Evolutionary conservation across 2,888 invertebrate species (phyloP).

Genomic region (Tyria jacobaeae): DNA sequence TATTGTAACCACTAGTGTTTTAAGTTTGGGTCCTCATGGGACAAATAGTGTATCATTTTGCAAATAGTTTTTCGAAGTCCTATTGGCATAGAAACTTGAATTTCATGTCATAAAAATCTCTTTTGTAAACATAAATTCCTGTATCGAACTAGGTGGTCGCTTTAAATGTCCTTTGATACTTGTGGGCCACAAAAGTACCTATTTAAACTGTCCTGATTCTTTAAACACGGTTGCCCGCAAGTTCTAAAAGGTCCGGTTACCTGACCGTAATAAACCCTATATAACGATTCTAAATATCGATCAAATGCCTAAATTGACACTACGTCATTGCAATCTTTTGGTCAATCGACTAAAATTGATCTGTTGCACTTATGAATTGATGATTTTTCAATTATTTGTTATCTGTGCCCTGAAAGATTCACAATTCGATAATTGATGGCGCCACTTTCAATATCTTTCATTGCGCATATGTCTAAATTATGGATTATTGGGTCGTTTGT

Average conservation of each 20-base stretch:
- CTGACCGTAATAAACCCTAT: neutral
- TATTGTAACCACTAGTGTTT: too few species aligned
- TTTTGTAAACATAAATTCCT: too few species aligned
- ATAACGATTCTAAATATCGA: conserved; percentile 8
- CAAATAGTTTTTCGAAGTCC: too few species aligned
- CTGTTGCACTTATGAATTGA: conserved; percentile 9
- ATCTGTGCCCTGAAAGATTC: neutral
- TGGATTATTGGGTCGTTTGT: too few species aligned
- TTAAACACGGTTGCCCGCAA: neutral
- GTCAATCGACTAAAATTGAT: conserved; percentile 20
- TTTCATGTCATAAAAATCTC: too few species aligned
- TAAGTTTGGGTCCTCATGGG: too few species aligned
- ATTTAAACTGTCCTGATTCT: neutral
- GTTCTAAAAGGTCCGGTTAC: neutral
- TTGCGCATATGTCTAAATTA: neutral
- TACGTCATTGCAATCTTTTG: conserved; percentile 21
- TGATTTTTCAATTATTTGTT: conserved; percentile 14
- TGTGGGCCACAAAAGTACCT: too few species aligned
- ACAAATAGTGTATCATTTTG: too few species aligned
- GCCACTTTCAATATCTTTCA: neutral
- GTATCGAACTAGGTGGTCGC: too few species aligned
- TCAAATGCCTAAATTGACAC: conserved; percentile 21
- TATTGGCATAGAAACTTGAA: too few species aligned
- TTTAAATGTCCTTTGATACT: too few species aligned
- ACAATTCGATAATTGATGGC: neutral